These are phyloP conservation scores for Odontamblyopus lacepedii DNA, from an alignment of 2,797 vertebrate genomes.

Conservation along the genomic window DNA sequence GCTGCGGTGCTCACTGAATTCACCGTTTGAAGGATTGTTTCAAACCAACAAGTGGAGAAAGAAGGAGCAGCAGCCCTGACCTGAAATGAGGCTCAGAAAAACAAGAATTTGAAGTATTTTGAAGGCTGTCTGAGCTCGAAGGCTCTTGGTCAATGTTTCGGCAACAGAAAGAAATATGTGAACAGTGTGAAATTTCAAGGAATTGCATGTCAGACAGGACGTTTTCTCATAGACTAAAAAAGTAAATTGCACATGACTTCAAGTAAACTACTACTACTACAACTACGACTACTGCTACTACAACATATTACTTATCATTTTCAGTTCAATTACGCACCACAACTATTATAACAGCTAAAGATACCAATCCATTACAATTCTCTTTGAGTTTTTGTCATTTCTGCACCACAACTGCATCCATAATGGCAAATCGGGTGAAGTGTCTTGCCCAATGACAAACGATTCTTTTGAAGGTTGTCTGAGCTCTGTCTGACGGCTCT, in stretches of 20 bases:
- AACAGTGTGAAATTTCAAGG: not conserved
- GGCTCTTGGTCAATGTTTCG: not conserved
- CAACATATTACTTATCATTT: too few species aligned
- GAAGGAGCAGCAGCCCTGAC: not conserved
- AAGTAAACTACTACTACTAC: too few species aligned
- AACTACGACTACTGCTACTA: too few species aligned
- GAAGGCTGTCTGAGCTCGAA: not conserved
- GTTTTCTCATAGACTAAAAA: not conserved
- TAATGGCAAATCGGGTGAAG: not conserved
- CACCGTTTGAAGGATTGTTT: conserved; percentile 10
- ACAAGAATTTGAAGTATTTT: not conserved
- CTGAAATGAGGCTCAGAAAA: not conserved
- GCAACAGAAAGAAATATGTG: not conserved
- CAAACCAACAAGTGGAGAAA: too few species aligned
- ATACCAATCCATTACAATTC: too few species aligned
- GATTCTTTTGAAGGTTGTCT: not conserved
- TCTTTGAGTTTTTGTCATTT: not conserved
- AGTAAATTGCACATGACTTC: too few species aligned
- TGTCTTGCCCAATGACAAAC: too few species aligned
- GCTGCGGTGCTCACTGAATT: not conserved
- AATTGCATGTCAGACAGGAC: not conserved
- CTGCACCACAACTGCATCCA: not conserved
- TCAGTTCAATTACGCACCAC: too few species aligned
- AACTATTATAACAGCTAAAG: too few species aligned
- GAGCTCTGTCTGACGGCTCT: not conserved